Evolutionary conservation across 2,888 invertebrate genomes (phyloP).

Genomic region (Hydrotaea cyrtoneurina): DNA sequence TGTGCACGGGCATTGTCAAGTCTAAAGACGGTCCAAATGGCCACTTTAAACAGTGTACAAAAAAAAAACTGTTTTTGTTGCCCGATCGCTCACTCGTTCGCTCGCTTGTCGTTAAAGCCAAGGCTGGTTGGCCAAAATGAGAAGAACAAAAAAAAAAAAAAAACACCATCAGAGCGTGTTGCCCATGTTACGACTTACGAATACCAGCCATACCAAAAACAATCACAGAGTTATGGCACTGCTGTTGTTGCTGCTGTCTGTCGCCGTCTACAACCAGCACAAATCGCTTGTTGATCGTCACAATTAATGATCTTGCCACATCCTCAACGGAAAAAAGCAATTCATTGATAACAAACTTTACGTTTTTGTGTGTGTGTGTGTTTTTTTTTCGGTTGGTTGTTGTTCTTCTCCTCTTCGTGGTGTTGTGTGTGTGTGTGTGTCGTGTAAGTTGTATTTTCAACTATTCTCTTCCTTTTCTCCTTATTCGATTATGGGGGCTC

Average conservation of each 20-base stretch:
- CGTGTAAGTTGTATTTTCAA: background rate
- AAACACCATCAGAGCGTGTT: constrained; percentile 23
- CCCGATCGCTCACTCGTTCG: too few species aligned
- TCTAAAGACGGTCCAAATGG: constrained; percentile 34
- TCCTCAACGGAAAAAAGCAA: constrained; percentile 70
- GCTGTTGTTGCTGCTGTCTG: constrained; percentile 3
- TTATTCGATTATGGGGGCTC: constrained; percentile 55
- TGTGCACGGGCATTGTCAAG: constrained; percentile 17
- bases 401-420: too few species aligned
- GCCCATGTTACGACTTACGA: constrained; percentile 43
- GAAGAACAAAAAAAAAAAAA: background rate
- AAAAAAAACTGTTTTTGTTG: constrained; percentile 53
- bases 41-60: constrained; percentile 22
- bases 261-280: constrained; percentile 16
- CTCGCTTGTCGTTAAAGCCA: constrained; percentile 62
- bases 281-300: constrained; percentile 76
- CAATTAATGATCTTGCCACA: constrained; percentile 78
- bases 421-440: constrained; percentile 19
- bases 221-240: constrained; percentile 18
- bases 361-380: constrained; percentile 1
- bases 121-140: constrained; percentile 48
- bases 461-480: background rate
- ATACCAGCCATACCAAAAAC: constrained; percentile 45
- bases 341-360: constrained; percentile 66
- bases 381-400: background rate